Conservation (phyloP, 1,140 invertebrate genomes). For the Pachypsylla venusta region DNA sequence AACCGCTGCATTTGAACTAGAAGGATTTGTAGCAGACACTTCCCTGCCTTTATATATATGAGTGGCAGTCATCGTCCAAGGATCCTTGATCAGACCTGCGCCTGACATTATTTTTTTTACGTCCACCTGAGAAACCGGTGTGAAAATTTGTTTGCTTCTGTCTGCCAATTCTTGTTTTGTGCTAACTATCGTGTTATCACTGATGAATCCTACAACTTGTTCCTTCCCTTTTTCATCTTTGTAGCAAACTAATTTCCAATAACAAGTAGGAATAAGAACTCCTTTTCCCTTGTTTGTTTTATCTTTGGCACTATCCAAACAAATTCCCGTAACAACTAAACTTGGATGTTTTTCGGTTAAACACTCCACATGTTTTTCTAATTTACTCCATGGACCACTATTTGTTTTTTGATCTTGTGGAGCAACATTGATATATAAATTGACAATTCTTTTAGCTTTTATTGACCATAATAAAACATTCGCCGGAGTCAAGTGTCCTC, state of each 20-base stretch:
- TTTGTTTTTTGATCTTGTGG: slow-evolving; percentile 15
- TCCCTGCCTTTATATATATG: not conserved
- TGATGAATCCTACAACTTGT: slow-evolving; percentile 15
- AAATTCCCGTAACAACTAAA: slow-evolving; percentile 13
- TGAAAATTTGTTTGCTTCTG: slow-evolving; percentile 12
- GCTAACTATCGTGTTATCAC: not conserved
- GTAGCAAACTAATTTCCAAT: slow-evolving; percentile 18
- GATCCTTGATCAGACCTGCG: not conserved
- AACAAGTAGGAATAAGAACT: slow-evolving; percentile 11
- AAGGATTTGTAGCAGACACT: not conserved
- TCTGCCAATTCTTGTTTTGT: not conserved
- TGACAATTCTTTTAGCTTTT: slow-evolving; percentile 12
- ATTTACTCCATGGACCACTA: slow-evolving; percentile 9
- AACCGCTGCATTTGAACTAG: not conserved
- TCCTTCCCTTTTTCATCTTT: slow-evolving; percentile 12
- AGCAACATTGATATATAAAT: slow-evolving; percentile 15
- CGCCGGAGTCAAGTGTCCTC: slow-evolving; percentile 16
- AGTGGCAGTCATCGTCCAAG: slow-evolving; percentile 6
- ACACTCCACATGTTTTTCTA: slow-evolving; percentile 14
- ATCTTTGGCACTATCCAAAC: not conserved
- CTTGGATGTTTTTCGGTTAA: slow-evolving; percentile 8
- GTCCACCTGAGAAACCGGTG: slow-evolving; percentile 10
- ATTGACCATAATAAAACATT: slow-evolving; percentile 13
- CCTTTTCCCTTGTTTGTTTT: not conserved
- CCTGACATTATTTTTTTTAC: slow-evolving; percentile 7